These are phyloP conservation scores for Diacarnus erythraeanus DNA, from an alignment of 37 sponge, comb jelly and placozoan genomes.

Conservation along the genomic window DNA sequence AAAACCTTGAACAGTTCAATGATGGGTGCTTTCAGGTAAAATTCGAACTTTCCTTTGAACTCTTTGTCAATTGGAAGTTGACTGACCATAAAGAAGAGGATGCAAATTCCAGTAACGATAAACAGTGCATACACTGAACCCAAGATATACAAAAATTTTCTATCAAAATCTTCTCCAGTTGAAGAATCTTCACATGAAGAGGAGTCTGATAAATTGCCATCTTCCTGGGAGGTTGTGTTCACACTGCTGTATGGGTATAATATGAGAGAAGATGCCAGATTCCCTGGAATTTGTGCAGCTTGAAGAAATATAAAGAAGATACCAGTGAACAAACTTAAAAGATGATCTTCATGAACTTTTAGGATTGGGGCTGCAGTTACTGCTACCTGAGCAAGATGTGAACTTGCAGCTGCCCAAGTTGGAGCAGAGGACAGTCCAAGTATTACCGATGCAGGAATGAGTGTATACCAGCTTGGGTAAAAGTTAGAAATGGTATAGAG, in stretches of 20 bases:
- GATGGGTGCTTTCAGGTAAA: conserved; percentile 30
- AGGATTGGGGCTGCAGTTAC: conserved; percentile 18
- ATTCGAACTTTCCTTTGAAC: not conserved
- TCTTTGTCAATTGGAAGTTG: conserved; percentile 9
- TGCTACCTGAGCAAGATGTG: conserved; percentile 38
- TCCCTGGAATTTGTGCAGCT: conserved; percentile 30
- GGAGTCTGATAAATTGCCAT: not conserved
- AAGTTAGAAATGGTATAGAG: conserved; percentile 50
- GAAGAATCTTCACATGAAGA: not conserved
- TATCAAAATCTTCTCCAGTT: not conserved
- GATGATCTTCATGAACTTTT: not conserved
- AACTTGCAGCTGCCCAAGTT: conserved; percentile 38
- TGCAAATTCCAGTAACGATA: conserved; percentile 13
- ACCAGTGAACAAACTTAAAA: conserved; percentile 31
- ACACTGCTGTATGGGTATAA: conserved; percentile 16
- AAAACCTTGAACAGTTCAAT: conserved; percentile 18
- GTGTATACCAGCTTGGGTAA: conserved; percentile 73
- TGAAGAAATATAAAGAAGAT: conserved; percentile 28
- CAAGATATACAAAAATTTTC: conserved; percentile 19
- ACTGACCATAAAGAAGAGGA: conserved; percentile 6
- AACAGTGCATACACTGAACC: conserved; percentile 44
- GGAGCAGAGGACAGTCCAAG: conserved; percentile 62
- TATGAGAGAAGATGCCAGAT: conserved; percentile 39
- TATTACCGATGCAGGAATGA: conserved; percentile 59
- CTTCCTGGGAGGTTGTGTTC: not conserved